phyloP scores from a whole-genome alignment of 1,140 invertebrate genomes.

The Dendroctonus ponderosae region DNA sequence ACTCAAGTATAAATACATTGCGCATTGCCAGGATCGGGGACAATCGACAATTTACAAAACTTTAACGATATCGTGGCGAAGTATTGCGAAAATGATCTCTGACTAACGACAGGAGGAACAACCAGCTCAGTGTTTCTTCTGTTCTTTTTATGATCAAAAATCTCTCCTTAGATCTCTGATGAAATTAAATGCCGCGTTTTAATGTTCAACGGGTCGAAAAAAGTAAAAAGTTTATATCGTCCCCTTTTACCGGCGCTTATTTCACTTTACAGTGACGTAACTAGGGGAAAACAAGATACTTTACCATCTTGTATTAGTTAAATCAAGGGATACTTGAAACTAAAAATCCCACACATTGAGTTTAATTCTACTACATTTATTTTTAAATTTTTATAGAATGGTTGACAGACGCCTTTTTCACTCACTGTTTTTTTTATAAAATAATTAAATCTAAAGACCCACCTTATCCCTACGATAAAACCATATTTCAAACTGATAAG shows the following conservation, averaged over 20 bases:
- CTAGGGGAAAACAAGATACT: slow-evolving; percentile 1
- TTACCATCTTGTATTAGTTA: not conserved
- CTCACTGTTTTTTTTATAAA: too few species aligned
- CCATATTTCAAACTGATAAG: too few species aligned
- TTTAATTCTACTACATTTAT: too few species aligned
- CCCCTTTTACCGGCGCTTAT: slow-evolving; percentile 36
- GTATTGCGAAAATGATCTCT: not conserved
- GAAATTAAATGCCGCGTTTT: slow-evolving; percentile 56
- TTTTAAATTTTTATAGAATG: too few species aligned
- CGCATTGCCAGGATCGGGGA: too few species aligned
- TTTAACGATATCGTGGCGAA: not conserved
- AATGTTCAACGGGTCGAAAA: slow-evolving; percentile 54
- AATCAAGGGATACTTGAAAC: not conserved
- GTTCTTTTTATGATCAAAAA: slow-evolving; percentile 53
- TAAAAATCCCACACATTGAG: not conserved
- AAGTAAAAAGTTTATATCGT: slow-evolving; percentile 51
- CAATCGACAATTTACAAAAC: not conserved
- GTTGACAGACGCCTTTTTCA: too few species aligned
- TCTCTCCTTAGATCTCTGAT: slow-evolving; percentile 53
- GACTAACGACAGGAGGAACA: slow-evolving; percentile 13
- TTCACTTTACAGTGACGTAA: slow-evolving; percentile 33
- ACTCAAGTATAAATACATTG: too few species aligned
- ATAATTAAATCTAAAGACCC: too few species aligned
- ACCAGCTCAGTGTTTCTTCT: slow-evolving; percentile 35
- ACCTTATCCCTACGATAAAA: too few species aligned